Base-by-base conservation (phyloP, 1,140 invertebrate species). In the Atopsyche davidsoni region DNA sequence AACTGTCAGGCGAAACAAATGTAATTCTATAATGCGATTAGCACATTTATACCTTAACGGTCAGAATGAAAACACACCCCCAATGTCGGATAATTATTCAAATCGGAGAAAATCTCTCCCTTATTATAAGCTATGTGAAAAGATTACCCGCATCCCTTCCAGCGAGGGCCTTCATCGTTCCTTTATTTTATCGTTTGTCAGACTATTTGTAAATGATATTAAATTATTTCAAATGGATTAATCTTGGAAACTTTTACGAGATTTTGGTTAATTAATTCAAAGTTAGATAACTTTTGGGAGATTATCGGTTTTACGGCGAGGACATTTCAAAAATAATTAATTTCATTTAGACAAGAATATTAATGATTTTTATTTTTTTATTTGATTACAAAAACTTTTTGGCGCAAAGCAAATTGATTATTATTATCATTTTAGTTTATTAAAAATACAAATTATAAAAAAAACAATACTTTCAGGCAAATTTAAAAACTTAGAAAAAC, bases 81-180 rank as follows among this genome's bases (percentile, higher is more conserved):
- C 6, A 28, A 28, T 28, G n/a, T 7, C 6, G 24, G n/a, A 7
- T 7, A 28, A n/a, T 28, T 28, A 28, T 55, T 55, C 53, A 55
- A 41, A 55, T 49, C 36, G 21, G 36, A 24, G 24, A 34, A 48
- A 53, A 41, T 53, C 51, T 53, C 46, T 44, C 40, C 44, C 49
- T 47, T 48, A 44, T 51, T 56, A 56, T 44, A 48, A 46, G 45
- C 48, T 47, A 45, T 50, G 25, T 51, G 47, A 46, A 56, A 56
- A 56, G 48, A 56, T 56, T 56, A 56, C 43, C 48, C 44, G 42
- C 40, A 51, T 51, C 54, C 54, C 45, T 31, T 51, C 14, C 7
- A 7, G 13, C 6, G n/a, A n/a, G n/a, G n/a, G n/a, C n/a, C n/a
- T 46, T 46, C 38, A 46, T 46, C 45, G 38, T 24, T 19, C 45